These are phyloP conservation scores for Piprites chloris DNA, from an alignment of 2,113 vertebrate genomes.

Conservation along the genomic window DNA sequence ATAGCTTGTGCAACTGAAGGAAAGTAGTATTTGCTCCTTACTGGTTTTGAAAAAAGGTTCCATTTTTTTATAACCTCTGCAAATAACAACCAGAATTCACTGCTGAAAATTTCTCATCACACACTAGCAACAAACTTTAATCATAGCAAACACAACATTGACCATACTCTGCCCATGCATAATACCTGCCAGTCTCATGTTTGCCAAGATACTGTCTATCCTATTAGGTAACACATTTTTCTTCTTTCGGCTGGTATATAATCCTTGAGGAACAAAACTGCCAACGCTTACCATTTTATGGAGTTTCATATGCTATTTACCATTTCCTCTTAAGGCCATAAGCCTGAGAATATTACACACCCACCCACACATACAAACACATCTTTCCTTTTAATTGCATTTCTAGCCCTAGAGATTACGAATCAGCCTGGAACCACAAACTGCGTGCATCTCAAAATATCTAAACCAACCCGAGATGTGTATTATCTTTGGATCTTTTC, in stretches of 20 bases:
- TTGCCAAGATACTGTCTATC: neutral
- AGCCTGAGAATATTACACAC: neutral
- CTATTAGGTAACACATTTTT: neutral
- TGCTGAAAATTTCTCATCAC: neutral
- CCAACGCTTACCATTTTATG: neutral
- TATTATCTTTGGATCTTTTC: neutral
- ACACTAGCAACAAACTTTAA: neutral
- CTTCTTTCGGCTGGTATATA: neutral
- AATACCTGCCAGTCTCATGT: neutral
- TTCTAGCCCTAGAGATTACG: neutral
- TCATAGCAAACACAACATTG: fast-evolving
- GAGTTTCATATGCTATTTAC: neutral
- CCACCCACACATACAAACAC: neutral
- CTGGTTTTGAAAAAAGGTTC: neutral
- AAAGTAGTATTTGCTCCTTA: neutral
- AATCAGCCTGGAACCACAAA: neutral
- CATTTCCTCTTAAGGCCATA: neutral
- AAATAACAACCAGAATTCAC: neutral
- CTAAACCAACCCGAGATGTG: fast-evolving
- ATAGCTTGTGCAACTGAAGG: neutral
- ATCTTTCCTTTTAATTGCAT: constrained; percentile 3
- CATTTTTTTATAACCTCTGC: neutral
- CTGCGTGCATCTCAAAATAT: neutral
- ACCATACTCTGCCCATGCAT: fast-evolving
- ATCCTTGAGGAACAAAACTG: neutral